A percentile compares a stretch with the other conserved stretches of the same genome.
These are phyloP conservation scores for Magallana nippona DNA, from an alignment of 2,888 invertebrate genomes.

Conservation along the genomic window DNA sequence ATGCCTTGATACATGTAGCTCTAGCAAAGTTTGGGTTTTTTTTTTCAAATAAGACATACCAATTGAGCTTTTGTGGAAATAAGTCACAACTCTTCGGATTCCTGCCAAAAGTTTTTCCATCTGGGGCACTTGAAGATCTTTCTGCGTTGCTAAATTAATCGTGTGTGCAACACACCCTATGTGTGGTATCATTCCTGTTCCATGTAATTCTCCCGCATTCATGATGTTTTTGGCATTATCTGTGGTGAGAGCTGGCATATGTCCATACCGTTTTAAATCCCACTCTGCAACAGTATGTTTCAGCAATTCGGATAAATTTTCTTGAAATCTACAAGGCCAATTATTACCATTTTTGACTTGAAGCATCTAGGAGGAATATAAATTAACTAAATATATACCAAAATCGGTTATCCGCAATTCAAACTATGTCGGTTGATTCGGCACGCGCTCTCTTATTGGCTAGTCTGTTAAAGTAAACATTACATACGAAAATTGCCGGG, in stretches of 20 bases:
- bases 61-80: constrained; percentile 46
- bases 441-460: too few relatives aligned
- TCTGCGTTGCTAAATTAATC: constrained; percentile 45
- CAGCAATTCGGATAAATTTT: constrained; percentile 42
- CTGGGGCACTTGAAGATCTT: constrained; percentile 32
- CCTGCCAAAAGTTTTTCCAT: constrained; percentile 41
- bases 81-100: constrained; percentile 42
- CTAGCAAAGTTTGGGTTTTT: constrained; percentile 43
- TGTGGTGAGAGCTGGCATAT: constrained; percentile 41
- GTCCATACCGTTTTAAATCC: constrained; percentile 35
- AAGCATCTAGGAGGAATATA: too few relatives aligned
- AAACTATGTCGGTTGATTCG: too few relatives aligned
- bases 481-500: not conserved
- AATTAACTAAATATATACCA: too few relatives aligned
- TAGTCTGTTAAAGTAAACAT: too few relatives aligned
- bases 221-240: constrained; percentile 51
- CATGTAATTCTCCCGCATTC: constrained; percentile 40
- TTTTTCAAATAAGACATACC: constrained; percentile 32
- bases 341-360: too few relatives aligned
- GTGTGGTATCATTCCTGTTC: constrained; percentile 46
- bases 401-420: too few relatives aligned
- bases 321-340: too few relatives aligned
- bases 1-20: constrained; percentile 45
- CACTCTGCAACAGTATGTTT: constrained; percentile 41
- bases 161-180: constrained; percentile 49